Evolutionary conservation across 2,797 vertebrate genomes (phyloP), one percentile per base, ranked within the genome.

Genomic region (Coracias cyanogaster): DNA sequence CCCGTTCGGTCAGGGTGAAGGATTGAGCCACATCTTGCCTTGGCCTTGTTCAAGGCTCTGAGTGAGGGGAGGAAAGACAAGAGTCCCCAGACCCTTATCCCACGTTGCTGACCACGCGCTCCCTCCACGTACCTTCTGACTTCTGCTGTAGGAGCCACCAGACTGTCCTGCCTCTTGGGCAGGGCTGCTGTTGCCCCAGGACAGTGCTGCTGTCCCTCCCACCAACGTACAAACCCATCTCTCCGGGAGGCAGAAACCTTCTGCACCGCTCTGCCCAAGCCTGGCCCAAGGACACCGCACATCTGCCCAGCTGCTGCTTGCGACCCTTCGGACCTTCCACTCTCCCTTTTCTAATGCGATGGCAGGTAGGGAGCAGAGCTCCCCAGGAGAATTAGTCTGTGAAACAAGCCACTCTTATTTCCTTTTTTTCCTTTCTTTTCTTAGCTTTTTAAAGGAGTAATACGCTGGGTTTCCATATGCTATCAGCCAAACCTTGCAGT

Each of bases 151-250:
- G 37, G 33, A 90, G 24, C 24, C 51, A 21, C 15, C 3, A 37
- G 17, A 45, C 45, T 2, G 1, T 43, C 39, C 57, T 33, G 26
- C 28, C 31, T 39, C 45, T 25, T 29, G 73, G 64, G 25, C 21
- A 39, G 10, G 33, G 39, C 26, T 48, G 39, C 35, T 0, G 5
- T 10, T 74, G 33, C 7, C 49, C 43, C 35, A 24, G 18, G 43
- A 54, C 64, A 10, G 10, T 4, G 28, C 49, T 89, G n/a, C 69
- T 52, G 29, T 7, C 72, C 67, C 58, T 79, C 20, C 21, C 82
- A 45, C 0, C 3, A 10, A 10, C 1, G 9, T 4, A 67, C 37
- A 21, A 15, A 2, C 20, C 1, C 0, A 0, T 12, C 26, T 33
- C n/a, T 55, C 26, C 33, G 29, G 55, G 41, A 82, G 67, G 57